Evolutionary conservation across 2,113 vertebrate genomes (phyloP).

Genomic region (Orycteropus afer): DNA sequence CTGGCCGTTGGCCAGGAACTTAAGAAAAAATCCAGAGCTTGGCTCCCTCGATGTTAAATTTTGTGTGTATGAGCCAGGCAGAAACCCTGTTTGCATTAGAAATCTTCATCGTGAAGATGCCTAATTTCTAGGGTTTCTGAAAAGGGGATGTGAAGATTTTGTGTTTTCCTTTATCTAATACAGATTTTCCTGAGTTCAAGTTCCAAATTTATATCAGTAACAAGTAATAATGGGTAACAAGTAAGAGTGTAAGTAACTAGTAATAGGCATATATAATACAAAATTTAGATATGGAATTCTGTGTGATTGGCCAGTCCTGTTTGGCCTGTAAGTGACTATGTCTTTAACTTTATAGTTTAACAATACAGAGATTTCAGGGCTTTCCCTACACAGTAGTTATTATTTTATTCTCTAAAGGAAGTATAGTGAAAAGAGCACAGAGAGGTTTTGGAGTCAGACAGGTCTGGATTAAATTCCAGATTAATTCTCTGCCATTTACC

Average conservation of each 20-base stretch:
- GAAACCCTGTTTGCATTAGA: conserved; percentile 57
- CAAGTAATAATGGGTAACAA: neutral
- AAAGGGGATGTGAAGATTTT: conserved; percentile 49
- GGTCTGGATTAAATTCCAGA: neutral
- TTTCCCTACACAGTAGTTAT: neutral
- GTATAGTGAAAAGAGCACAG: neutral
- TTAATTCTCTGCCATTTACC: conserved; percentile 22
- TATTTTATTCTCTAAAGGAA: neutral
- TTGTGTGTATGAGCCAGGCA: conserved; percentile 73
- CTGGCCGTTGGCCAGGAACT: conserved; percentile 68
- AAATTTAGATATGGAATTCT: conserved; percentile 23
- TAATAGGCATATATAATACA: neutral
- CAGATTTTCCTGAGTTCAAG: conserved; percentile 51
- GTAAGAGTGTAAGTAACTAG: conserved; percentile 34
- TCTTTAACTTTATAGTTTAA: conserved; percentile 45
- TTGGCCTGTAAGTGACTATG: neutral
- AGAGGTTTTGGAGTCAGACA: neutral
- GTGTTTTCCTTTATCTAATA: conserved; percentile 58
- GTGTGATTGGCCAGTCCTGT: neutral
- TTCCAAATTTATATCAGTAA: conserved; percentile 48
- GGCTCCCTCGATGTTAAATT: conserved; percentile 62
- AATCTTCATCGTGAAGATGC: conserved; percentile 48
- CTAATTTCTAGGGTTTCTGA: conserved; percentile 39
- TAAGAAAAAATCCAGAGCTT: conserved; percentile 64
- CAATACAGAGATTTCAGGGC: neutral